Evolutionary conservation across 2,888 invertebrate species (phyloP).

Genomic region (Drepanosiphum platanoidis): DNA sequence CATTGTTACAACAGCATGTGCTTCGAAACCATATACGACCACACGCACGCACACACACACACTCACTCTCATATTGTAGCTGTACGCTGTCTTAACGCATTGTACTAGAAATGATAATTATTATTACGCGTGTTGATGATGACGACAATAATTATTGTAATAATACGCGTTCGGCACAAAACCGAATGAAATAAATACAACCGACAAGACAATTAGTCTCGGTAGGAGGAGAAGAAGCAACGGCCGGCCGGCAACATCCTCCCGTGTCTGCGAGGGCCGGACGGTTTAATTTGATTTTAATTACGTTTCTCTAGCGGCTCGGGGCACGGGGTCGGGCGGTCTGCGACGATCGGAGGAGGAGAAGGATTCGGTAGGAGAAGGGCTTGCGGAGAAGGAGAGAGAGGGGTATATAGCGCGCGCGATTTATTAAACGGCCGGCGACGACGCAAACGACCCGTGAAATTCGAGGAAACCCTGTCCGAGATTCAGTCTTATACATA

Average conservation of each 20-base stretch:
- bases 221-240: not conserved
- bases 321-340: not conserved
- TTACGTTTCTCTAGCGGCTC: slow-evolving; percentile 27
- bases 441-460: slow-evolving; percentile 60
- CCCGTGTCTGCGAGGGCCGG: too few relatives aligned
- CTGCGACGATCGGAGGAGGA: not conserved
- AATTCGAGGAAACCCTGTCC: slow-evolving; percentile 50
- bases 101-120: not conserved
- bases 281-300: slow-evolving; percentile 57
- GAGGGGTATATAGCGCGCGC: not conserved
- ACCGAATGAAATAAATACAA: slow-evolving; percentile 14
- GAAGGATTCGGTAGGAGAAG: not conserved
- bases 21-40: not conserved
- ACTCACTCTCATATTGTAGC: too few relatives aligned
- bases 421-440: slow-evolving; percentile 56
- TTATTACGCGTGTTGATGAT: not conserved
- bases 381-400: too few relatives aligned
- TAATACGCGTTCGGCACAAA: not conserved
- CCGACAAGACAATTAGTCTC: slow-evolving; percentile 6
- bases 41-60: not conserved
- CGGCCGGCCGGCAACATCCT: not conserved
- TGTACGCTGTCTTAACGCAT: not conserved
- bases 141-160: not conserved
- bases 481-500: slow-evolving; percentile 6
- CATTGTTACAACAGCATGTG: too few relatives aligned